phyloP scores from a whole-genome alignment of 2,888 invertebrate species.

The Euzetes globulus region DNA sequence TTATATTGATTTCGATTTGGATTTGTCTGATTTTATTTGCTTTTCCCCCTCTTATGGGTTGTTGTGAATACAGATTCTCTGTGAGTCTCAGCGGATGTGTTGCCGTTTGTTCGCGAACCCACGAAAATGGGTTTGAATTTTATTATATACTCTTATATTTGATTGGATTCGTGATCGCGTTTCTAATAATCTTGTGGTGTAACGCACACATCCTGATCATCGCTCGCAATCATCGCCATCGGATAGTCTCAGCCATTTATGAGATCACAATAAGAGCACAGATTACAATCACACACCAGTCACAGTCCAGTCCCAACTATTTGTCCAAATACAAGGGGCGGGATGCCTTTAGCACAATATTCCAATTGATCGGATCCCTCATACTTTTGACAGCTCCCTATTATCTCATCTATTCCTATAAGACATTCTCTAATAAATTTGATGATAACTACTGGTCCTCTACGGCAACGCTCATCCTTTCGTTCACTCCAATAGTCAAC shows the following conservation, averaged over 20 bases:
- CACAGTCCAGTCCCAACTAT: conserved; percentile 55
- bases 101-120: not conserved
- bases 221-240: conserved; percentile 64
- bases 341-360: conserved; percentile 60
- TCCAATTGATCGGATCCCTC: conserved; percentile 65
- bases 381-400: conserved; percentile 66
- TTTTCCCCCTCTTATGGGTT: conserved; percentile 40
- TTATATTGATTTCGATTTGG: conserved; percentile 62
- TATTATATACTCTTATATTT: conserved; percentile 42
- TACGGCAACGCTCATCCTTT: conserved; percentile 58
- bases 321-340: conserved; percentile 54
- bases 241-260: conserved; percentile 75
- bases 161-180: conserved; percentile 43
- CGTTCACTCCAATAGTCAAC: conserved; percentile 64
- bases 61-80: conserved; percentile 36
- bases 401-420: conserved; percentile 63
- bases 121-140: conserved; percentile 31
- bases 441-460: conserved; percentile 43
- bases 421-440: conserved; percentile 48
- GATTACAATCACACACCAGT: conserved; percentile 50
- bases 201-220: conserved; percentile 50
- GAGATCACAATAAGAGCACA: conserved; percentile 69
- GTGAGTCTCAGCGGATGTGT: conserved; percentile 26
- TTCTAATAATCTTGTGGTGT: conserved; percentile 43
- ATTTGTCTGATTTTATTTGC: conserved; percentile 41